Percentiles rank a stretch among this genome's conserved stretches.
phyloP scores from a whole-genome alignment of 2,797 vertebrate genomes.

The Scarus forsteni region DNA sequence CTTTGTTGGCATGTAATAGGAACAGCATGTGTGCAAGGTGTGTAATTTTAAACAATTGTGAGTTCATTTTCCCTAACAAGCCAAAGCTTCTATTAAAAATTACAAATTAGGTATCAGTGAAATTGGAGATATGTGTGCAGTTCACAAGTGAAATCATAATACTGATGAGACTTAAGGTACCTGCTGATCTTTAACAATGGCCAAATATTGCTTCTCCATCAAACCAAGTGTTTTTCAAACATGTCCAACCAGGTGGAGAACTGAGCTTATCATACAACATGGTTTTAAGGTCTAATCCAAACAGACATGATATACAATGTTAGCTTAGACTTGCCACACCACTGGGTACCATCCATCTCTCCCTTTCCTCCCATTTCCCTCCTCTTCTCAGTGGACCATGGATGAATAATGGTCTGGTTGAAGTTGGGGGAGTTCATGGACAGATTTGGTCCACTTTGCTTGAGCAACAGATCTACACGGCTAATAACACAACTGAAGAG shows the following conservation, averaged over 20 bases:
- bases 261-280: slow-evolving; percentile 24
- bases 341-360: slow-evolving; percentile 16
- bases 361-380: slow-evolving; percentile 23
- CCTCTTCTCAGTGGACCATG: slow-evolving; percentile 35
- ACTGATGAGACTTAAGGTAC: no score
- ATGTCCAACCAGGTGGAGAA: slow-evolving; percentile 33
- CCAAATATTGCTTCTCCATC: not conserved
- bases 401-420: slow-evolving; percentile 49
- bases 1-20: not conserved
- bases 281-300: slow-evolving; percentile 47
- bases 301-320: slow-evolving; percentile 48
- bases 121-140: no score
- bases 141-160: no score
- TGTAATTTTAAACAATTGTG: slow-evolving; percentile 52
- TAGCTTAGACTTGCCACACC: slow-evolving; percentile 44
- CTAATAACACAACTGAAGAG: slow-evolving; percentile 3
- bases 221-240: no score
- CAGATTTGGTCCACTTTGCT: slow-evolving; percentile 31
- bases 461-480: slow-evolving; percentile 3
- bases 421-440: slow-evolving; percentile 17
- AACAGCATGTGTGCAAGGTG: slow-evolving; percentile 5
- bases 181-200: no score
- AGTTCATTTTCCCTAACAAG: slow-evolving; percentile 30
- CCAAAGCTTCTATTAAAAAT: no score
- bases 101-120: slow-evolving; percentile 66